Base-by-base conservation (phyloP, 2,888 invertebrate genomes). In the Drosophila mercatorum region DNA sequence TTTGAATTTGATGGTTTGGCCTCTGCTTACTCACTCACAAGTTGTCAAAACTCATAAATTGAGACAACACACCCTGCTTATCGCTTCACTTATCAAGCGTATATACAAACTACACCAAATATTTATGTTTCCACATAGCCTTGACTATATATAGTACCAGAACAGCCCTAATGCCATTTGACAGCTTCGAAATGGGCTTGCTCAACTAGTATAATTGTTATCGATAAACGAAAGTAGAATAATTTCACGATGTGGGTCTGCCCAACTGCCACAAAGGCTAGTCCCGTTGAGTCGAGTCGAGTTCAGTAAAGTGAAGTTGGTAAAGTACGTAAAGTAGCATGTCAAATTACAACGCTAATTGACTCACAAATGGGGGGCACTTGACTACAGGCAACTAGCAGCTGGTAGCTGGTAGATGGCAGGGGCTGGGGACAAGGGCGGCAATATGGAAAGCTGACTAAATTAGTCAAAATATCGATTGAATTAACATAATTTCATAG, bases 321-420 rank as follows among this genome's bases (percentile, higher is more conserved):
- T 41, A 43, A 43, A 34, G 56, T 55, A 71, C 65, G 56, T 38
- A 61, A 77, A 84, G 81, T 77, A 81, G 81, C 86, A 77, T 83
- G 80, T 86, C 78, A 56, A 78, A 83, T 81, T 81, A 73, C 49
- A 65, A 58, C 67, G 72, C 80, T 86, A 86, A 83, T 83, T 83
- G 80, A 80, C 64, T 81, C 69, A 66, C 80, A 84, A 80, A 55
- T 10, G 68, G 10, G 69, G 14, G 8, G 52, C 34, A 38, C 31
- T 40, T 36, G 40, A 41, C 34, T 49, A 47, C 71, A 59, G 6
- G 31, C 31, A 31, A 31, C 34, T 49, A 44, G 40, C 38, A 51
- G 51, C 11, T 22, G 56, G 22, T 31, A 12, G 36, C 11, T 28
- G 26, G n/a, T 26, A 2, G 40, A 3, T 8, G 52, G 22, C 7